phyloP scores from a whole-genome alignment of 2,797 vertebrate genomes.

The Delichon dasypus region DNA sequence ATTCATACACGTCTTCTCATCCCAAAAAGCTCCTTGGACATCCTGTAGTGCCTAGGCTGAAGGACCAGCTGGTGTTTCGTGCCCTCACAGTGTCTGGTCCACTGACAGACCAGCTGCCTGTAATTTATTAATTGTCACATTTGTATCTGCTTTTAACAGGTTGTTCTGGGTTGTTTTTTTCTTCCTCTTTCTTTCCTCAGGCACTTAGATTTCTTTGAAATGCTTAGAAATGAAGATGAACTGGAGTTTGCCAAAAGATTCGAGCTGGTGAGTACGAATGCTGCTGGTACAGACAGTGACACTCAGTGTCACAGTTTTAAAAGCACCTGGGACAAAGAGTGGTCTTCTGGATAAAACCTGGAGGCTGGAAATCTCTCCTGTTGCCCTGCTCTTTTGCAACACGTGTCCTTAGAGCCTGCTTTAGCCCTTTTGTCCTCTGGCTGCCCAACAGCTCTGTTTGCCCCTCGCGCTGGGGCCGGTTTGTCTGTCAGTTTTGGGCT shows the following conservation, averaged over 20 bases:
- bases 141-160: background rate
- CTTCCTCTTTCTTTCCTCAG: slow-evolving; percentile 61
- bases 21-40: background rate
- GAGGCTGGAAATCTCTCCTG: background rate
- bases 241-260: slow-evolving; percentile 95
- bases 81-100: background rate
- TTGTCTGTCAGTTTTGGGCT: background rate
- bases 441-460: background rate
- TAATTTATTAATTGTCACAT: background rate
- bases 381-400: background rate
- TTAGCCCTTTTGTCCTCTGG: background rate
- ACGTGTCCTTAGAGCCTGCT: background rate
- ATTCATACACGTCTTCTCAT: background rate
- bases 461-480: background rate
- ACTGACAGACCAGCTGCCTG: background rate
- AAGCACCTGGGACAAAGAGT: accelerated
- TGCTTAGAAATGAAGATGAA: slow-evolving; percentile 98
- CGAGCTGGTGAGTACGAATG: slow-evolving; percentile 82
- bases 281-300: background rate
- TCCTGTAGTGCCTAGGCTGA: background rate
- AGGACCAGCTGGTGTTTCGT: background rate
- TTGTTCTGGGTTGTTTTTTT: background rate
- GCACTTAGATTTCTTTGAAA: slow-evolving; percentile 99
- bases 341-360: background rate
- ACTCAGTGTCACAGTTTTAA: accelerated